These are phyloP conservation scores for Mactromeris polynyma DNA, from an alignment of 2,888 invertebrate species.

Conservation along the genomic window DNA sequence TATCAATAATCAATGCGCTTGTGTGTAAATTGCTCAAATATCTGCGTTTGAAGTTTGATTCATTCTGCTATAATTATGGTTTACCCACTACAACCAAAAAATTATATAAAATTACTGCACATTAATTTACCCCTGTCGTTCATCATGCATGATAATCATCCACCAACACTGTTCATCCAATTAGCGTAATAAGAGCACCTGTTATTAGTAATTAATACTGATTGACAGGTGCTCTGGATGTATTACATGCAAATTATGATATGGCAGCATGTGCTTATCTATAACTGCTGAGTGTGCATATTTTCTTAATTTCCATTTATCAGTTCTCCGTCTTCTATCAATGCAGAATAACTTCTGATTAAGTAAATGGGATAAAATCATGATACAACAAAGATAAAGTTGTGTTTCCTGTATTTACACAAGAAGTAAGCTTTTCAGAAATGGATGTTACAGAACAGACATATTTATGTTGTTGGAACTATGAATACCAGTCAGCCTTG, in stretches of 20 bases:
- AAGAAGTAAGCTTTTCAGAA: neutral
- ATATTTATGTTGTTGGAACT: neutral
- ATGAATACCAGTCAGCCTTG: neutral
- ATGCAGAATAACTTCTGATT: neutral
- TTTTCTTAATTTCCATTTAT: conserved; percentile 18
- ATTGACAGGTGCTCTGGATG: conserved; percentile 32
- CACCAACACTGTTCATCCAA: neutral
- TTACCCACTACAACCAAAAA: neutral
- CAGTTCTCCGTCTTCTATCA: neutral
- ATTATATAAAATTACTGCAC: neutral
- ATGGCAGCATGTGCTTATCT: neutral
- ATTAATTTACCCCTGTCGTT: neutral
- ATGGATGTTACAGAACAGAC: neutral
- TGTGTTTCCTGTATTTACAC: neutral
- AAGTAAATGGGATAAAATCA: neutral
- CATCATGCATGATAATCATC: neutral
- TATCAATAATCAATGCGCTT: neutral
- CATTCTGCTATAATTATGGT: neutral
- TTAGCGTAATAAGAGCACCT: conserved; percentile 27
- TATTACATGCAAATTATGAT: neutral
- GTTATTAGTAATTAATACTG: conserved; percentile 17
- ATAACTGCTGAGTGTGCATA: neutral
- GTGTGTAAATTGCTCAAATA: neutral
- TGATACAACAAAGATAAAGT: conserved; percentile 15
- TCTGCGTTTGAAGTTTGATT: neutral